A percentile compares a stretch with the other conserved stretches of the same genome.
phyloP scores from a whole-genome alignment of 1,140 invertebrate genomes.

The Metopolophium dirhodum region DNA sequence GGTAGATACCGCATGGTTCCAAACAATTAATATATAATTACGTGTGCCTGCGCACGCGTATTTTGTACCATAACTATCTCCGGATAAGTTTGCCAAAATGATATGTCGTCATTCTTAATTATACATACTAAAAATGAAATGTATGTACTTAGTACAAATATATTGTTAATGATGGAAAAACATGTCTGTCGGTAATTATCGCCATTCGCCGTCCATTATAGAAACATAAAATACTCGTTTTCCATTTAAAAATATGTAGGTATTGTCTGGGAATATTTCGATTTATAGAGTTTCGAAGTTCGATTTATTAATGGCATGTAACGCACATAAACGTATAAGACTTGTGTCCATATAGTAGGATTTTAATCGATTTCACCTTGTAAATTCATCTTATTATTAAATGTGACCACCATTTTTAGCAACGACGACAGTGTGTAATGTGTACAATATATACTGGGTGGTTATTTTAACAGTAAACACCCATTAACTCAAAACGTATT shows the following conservation, averaged over 20 bases:
- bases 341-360: not conserved
- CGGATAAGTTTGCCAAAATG: not conserved
- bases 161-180: not conserved
- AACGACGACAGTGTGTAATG: not conserved
- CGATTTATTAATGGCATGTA: not conserved
- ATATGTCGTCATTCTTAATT: not conserved
- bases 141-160: not conserved
- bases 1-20: not conserved
- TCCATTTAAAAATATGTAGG: not conserved
- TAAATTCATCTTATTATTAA: not conserved
- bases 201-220: not conserved
- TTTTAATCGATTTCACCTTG: conserved; percentile 42
- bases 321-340: not conserved
- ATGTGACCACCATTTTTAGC: not conserved
- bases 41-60: too few species aligned
- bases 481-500: not conserved
- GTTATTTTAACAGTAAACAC: not conserved
- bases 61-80: not conserved
- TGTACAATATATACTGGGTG: not conserved
- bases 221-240: not conserved
- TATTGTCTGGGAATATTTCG: conserved; percentile 3
- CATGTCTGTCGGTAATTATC: not conserved
- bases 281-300: not conserved
- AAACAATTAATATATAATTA: not conserved
- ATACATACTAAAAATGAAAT: not conserved